Conservation (phyloP, 2,113 vertebrate genomes). For the Sialia sialis region DNA sequence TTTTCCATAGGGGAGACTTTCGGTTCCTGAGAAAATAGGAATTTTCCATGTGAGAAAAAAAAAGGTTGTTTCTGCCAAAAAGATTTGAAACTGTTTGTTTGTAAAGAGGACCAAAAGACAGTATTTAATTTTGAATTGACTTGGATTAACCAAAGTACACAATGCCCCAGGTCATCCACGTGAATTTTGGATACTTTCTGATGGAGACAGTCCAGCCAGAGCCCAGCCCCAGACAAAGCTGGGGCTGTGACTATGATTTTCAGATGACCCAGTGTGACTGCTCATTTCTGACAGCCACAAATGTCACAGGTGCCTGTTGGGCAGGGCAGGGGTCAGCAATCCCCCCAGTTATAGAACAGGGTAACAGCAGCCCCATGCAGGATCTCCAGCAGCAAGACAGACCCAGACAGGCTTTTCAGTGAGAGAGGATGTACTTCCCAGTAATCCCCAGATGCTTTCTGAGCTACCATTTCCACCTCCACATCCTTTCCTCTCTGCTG, state of each 20-base stretch:
- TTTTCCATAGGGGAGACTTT: neutral
- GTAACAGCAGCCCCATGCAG: neutral
- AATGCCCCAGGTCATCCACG: neutral
- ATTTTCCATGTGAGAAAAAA: neutral
- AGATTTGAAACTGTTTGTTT: neutral
- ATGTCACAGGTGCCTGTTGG: neutral
- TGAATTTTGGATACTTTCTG: neutral
- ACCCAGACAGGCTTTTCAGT: neutral
- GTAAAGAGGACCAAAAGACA: neutral
- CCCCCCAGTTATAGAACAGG: neutral
- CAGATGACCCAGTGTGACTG: neutral
- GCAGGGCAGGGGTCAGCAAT: neutral
- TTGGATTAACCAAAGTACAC: neutral
- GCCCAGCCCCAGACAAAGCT: fast-evolving
- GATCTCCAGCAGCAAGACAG: neutral
- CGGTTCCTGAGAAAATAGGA: neutral
- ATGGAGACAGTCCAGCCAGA: neutral
- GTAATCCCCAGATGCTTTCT: neutral
- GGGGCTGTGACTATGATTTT: neutral
- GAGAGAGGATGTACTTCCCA: neutral
- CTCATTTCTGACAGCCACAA: neutral
- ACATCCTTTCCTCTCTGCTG: neutral
- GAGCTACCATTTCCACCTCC: neutral
- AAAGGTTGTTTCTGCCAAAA: neutral
- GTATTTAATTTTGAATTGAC: neutral